Conservation (phyloP, 1,140 invertebrate species). For the Portunus trituberculatus region DNA sequence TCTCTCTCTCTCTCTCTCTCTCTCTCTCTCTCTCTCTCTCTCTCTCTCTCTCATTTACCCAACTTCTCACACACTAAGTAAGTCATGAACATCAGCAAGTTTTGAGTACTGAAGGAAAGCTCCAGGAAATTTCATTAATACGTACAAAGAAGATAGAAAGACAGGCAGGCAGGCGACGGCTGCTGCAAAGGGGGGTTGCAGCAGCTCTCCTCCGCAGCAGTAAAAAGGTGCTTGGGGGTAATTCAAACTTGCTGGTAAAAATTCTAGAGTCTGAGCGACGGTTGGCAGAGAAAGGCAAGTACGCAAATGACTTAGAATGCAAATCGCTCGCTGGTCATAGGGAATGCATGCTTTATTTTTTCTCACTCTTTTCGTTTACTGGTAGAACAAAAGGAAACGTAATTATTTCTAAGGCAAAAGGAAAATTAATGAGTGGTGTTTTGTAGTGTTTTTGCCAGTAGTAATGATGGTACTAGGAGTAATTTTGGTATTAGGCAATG, state of each 20-base stretch:
- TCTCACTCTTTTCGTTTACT: neutral
- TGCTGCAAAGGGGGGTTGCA: neutral
- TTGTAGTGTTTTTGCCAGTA: neutral
- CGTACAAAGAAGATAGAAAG: neutral
- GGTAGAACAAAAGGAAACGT: neutral
- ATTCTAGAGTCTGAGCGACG: neutral
- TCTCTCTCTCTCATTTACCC: neutral
- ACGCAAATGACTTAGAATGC: neutral
- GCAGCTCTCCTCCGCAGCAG: neutral
- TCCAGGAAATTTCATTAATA: neutral
- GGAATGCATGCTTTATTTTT: neutral
- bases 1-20: conserved; percentile 20
- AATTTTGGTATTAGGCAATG: neutral
- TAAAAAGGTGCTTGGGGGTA: neutral
- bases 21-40: conserved; percentile 20
- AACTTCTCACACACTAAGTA: neutral
- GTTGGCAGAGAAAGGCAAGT: neutral
- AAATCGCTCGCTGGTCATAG: neutral
- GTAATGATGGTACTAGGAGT: neutral
- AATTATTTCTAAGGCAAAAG: no score
- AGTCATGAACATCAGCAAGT: neutral
- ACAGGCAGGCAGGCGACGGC: neutral
- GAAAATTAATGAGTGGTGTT: neutral
- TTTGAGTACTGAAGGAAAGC: neutral
- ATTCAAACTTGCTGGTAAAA: neutral